Conservation (phyloP, 2,797 vertebrate species). For the Craterocephalus amniculus region DNA sequence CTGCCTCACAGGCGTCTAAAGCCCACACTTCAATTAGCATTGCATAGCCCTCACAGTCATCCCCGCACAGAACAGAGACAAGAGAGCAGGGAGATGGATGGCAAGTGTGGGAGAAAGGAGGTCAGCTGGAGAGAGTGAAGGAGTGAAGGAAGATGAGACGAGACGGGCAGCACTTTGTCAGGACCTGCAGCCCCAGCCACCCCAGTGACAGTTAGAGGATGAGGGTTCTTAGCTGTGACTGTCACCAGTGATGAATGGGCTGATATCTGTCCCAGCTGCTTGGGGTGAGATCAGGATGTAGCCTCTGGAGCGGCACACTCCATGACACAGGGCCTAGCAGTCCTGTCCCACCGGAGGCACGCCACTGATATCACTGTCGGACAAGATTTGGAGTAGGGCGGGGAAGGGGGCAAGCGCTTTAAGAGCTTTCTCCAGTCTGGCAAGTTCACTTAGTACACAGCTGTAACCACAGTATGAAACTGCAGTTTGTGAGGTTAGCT, state of each 20-base stretch:
- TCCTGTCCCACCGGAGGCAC: constrained; percentile 13
- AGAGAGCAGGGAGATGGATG: constrained; percentile 25
- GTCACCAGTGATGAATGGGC: constrained; percentile 79
- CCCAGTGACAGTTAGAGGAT: constrained; percentile 72
- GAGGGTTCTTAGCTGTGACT: constrained; percentile 75
- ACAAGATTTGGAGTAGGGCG: constrained; percentile 21
- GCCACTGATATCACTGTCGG: constrained; percentile 55
- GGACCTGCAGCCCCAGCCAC: constrained; percentile 68
- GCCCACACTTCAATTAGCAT: constrained; percentile 75
- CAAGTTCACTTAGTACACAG: constrained; percentile 12
- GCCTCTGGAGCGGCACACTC: constrained; percentile 61
- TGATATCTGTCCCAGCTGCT: constrained; percentile 72
- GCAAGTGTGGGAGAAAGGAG: constrained; percentile 47
- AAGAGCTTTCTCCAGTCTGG: constrained; percentile 3
- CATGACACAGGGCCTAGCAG: constrained; percentile 55
- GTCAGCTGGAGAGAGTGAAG: constrained; percentile 50
- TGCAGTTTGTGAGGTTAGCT: constrained; percentile 36
- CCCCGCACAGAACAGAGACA: constrained; percentile 33
- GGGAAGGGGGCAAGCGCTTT: constrained; percentile 18
- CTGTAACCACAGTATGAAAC: constrained; percentile 21
- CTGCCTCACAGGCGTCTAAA: constrained; percentile 62
- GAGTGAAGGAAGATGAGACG: constrained; percentile 56
- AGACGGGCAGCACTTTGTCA: constrained; percentile 73
- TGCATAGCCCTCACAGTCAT: constrained; percentile 53
- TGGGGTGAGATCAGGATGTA: constrained; percentile 64